phyloP scores from a whole-genome alignment of 2,797 vertebrate genomes.

The Chanos chanos region DNA sequence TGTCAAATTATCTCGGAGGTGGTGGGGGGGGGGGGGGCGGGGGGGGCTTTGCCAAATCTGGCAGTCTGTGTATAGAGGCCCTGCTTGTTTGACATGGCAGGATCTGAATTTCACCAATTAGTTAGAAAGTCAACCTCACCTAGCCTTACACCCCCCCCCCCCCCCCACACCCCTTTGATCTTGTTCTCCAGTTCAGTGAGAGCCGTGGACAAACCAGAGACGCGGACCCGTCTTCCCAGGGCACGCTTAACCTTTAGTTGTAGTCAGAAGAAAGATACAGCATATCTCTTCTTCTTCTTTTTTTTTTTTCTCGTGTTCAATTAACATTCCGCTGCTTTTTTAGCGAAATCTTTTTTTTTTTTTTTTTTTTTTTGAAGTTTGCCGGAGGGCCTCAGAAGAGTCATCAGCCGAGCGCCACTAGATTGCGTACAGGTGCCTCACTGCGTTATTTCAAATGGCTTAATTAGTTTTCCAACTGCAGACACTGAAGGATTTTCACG shows the following conservation, averaged over 20 bases:
- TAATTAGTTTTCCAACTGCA: slow-evolving; percentile 77
- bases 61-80: neutral
- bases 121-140: no score
- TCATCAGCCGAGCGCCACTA: slow-evolving; percentile 70
- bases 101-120: slow-evolving; percentile 3
- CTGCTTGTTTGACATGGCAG: neutral
- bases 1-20: no score
- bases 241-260: slow-evolving; percentile 69
- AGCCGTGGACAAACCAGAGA: slow-evolving; percentile 33
- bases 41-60: neutral
- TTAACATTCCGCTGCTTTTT: slow-evolving; percentile 60
- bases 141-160: no score
- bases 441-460: slow-evolving; percentile 79
- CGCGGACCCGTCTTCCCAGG: slow-evolving; percentile 60
- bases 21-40: no score
- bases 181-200: slow-evolving; percentile 21
- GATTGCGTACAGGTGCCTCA: slow-evolving; percentile 77
- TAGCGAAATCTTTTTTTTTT: slow-evolving; percentile 39
- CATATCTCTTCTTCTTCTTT: slow-evolving; percentile 54
- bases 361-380: slow-evolving; percentile 65
- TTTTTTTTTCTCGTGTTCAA: slow-evolving; percentile 54
- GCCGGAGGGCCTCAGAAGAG: slow-evolving; percentile 66
- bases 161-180: slow-evolving; percentile 19
- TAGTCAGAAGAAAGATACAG: slow-evolving; percentile 43
- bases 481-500: slow-evolving; percentile 54